Conservation (phyloP, 2,113 vertebrate genomes). For the Pterocles orientalis region DNA sequence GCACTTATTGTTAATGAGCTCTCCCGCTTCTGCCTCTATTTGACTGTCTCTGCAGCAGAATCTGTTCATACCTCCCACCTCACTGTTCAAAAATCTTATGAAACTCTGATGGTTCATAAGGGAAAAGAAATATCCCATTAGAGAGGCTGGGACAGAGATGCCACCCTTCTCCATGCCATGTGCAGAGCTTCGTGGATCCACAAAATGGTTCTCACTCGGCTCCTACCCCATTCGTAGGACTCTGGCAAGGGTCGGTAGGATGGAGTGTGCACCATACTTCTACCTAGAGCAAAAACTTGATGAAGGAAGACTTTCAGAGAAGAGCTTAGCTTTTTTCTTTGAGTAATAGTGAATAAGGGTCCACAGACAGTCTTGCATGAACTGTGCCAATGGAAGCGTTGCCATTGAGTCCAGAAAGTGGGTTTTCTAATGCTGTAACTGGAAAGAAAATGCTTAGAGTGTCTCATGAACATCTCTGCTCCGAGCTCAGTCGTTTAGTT, state of each 20-base stretch:
- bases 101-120: not conserved
- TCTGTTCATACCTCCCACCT: not conserved
- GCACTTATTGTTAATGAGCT: not conserved
- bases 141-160: not conserved
- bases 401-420: accelerated
- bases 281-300: not conserved
- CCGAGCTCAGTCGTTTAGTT: not conserved
- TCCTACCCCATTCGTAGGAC: not conserved
- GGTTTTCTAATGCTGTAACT: not conserved
- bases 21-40: not conserved
- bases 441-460: not conserved
- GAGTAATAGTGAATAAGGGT: not conserved
- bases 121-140: not conserved
- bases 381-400: accelerated
- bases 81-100: accelerated
- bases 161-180: not conserved
- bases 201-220: accelerated
- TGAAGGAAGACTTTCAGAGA: not conserved
- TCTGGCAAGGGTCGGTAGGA: not conserved
- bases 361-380: not conserved
- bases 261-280: accelerated
- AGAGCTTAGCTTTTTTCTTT: not conserved
- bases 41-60: not conserved
- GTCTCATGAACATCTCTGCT: not conserved
- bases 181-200: accelerated